These are phyloP conservation scores for Centroberyx gerrardi DNA, from an alignment of 2,797 vertebrate genomes.

Conservation along the genomic window DNA sequence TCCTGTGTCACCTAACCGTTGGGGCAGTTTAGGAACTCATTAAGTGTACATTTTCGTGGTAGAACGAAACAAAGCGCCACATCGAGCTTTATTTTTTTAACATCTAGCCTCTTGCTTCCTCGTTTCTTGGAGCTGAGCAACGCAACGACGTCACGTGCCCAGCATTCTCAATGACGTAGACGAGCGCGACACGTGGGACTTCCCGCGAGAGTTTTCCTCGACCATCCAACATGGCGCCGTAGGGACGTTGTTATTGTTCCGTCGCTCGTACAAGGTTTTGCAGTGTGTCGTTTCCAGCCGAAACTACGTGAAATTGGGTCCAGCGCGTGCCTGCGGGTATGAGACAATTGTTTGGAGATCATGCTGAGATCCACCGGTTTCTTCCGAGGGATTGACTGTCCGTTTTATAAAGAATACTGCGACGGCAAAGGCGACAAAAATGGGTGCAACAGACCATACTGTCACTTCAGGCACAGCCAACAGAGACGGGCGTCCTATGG, in stretches of 20 bases:
- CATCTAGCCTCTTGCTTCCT: too few species aligned
- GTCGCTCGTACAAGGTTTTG: constrained; percentile 37
- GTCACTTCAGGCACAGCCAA: constrained; percentile 94
- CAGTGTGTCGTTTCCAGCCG: constrained; percentile 6
- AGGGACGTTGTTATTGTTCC: constrained; percentile 85
- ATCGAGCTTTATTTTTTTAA: too few species aligned
- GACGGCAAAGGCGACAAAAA: constrained; percentile 73
- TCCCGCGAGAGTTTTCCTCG: constrained; percentile 63
- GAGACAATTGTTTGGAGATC: constrained; percentile 72
- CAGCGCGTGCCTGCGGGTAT: constrained; percentile 70
- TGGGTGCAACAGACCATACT: constrained; percentile 94
- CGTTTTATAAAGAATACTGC: constrained; percentile 84
- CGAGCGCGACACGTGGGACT: constrained; percentile 29
- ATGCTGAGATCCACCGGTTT: constrained; percentile 96
- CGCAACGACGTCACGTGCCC: too few species aligned
- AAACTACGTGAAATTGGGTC: constrained; percentile 4
- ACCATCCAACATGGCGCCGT: constrained; percentile 84
- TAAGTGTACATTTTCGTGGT: too few species aligned
- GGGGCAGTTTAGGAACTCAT: too few species aligned
- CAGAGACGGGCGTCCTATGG: constrained; percentile 79
- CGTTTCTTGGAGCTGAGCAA: too few species aligned
- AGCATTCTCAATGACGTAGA: constrained; percentile 54
- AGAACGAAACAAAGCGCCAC: too few species aligned
- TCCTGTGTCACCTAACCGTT: too few species aligned
- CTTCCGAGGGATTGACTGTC: constrained; percentile 96